These are phyloP conservation scores for Rhinogobio ventralis DNA, from an alignment of 2,797 vertebrate genomes.

Conservation along the genomic window DNA sequence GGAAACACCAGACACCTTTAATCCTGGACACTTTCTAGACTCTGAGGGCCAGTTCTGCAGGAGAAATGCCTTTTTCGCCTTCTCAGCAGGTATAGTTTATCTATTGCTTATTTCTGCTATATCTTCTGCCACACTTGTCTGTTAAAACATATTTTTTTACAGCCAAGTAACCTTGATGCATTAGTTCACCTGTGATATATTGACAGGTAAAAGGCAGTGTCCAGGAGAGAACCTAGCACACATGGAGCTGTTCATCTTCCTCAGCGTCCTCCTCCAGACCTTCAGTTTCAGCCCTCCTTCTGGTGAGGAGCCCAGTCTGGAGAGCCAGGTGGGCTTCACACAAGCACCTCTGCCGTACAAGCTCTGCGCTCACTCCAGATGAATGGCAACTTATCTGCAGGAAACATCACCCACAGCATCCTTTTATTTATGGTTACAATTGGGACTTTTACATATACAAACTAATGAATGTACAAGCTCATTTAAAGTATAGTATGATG, in stretches of 20 bases:
- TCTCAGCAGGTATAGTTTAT: slow-evolving; percentile 72
- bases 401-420: background rate
- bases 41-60: slow-evolving; percentile 74
- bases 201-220: slow-evolving; percentile 61
- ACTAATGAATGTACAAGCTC: background rate
- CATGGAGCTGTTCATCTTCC: slow-evolving; percentile 66
- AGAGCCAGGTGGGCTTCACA: slow-evolving; percentile 48
- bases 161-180: background rate
- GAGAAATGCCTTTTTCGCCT: slow-evolving; percentile 74
- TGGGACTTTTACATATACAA: background rate
- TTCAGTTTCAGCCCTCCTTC: slow-evolving; percentile 55
- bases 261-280: slow-evolving; percentile 64
- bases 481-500: background rate
- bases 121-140: background rate
- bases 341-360: slow-evolving; percentile 55
- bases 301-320: slow-evolving; percentile 55
- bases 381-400: background rate
- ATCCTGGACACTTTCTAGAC: slow-evolving; percentile 79
- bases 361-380: slow-evolving; percentile 43
- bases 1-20: slow-evolving; percentile 75
- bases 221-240: slow-evolving; percentile 63
- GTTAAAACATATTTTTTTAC: background rate
- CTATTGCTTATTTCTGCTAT: background rate
- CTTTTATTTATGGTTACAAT: background rate
- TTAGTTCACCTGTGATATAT: background rate